Conservation (phyloP, 2,888 invertebrate species). For the Archips crataeganus region DNA sequence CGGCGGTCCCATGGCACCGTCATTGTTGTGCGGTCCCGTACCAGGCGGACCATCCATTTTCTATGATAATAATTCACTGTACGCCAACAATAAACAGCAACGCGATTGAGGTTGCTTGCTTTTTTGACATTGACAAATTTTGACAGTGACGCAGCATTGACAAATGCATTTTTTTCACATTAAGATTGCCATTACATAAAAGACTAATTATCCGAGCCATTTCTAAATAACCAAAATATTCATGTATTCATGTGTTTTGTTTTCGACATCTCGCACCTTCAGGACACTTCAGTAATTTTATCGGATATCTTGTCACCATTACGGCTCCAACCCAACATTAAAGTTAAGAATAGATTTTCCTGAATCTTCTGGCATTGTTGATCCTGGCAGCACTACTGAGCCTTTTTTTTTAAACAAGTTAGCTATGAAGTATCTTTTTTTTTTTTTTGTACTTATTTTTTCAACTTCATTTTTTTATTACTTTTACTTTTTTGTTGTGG, state of each 20-base stretch:
- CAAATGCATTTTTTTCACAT: not conserved
- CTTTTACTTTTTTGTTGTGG: no score
- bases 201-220: not conserved
- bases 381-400: not conserved
- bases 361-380: not conserved
- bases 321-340: no score
- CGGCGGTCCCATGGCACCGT: slow-evolving; percentile 66
- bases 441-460: no score
- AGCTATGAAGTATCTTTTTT: no score
- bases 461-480: no score
- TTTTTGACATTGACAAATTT: slow-evolving; percentile 14
- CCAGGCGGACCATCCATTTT: slow-evolving; percentile 79
- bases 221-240: no score
- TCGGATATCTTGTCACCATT: no score
- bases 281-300: no score
- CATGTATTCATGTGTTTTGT: no score
- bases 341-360: no score
- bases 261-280: no score
- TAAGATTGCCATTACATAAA: not conserved
- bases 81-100: slow-evolving; percentile 32
- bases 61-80: not conserved
- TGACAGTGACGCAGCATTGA: not conserved
- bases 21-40: slow-evolving; percentile 66
- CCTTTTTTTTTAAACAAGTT: no score
- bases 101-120: slow-evolving; percentile 37